Evolutionary conservation across 2,888 invertebrate genomes (phyloP).

Genomic region (Norana najaformis): DNA sequence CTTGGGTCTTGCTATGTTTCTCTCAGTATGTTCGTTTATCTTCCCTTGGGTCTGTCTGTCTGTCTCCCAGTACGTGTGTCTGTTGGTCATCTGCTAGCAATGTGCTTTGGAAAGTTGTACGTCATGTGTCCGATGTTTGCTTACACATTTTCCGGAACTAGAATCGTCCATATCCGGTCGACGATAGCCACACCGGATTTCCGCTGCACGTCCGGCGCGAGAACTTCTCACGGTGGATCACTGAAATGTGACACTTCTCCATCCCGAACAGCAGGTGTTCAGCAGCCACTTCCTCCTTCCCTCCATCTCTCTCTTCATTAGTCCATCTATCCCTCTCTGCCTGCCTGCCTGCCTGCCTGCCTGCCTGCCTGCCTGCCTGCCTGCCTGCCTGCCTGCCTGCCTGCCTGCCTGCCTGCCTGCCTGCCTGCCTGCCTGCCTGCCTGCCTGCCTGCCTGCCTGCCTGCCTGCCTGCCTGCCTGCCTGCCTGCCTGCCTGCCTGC

Average conservation of each 20-base stretch:
- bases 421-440: no score
- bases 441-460: background rate
- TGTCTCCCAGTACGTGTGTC: background rate
- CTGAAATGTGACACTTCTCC: background rate
- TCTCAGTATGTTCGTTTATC: background rate
- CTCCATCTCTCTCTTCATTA: no score
- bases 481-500: no score
- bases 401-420: no score
- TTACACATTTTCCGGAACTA: background rate
- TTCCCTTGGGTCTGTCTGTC: background rate
- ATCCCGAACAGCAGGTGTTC: background rate
- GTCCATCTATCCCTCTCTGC: background rate
- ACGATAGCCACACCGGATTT: background rate
- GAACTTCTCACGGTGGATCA: background rate
- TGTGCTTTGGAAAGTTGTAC: background rate
- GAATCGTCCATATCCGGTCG: no score
- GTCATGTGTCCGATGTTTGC: background rate
- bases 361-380: background rate
- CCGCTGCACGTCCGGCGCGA: conserved; percentile 6
- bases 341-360: background rate
- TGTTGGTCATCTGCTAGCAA: background rate
- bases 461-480: background rate
- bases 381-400: no score
- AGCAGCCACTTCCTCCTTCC: no score
- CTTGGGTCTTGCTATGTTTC: background rate